These are phyloP conservation scores for Tetranychus piercei DNA, from an alignment of 2,888 invertebrate species.

Conservation along the genomic window DNA sequence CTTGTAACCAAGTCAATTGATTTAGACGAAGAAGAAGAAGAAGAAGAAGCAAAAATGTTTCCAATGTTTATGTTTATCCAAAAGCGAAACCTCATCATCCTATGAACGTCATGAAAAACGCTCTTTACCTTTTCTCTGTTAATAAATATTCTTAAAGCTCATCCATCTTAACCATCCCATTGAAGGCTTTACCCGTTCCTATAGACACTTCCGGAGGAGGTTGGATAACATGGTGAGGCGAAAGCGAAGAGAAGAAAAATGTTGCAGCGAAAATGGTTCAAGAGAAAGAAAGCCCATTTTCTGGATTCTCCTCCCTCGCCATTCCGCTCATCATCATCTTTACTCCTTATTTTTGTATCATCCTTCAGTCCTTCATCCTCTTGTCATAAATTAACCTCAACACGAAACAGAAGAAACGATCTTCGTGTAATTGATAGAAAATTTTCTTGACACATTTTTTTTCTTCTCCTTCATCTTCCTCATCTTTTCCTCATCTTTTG, in stretches of 20 bases:
- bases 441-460: background rate
- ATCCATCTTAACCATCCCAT: background rate
- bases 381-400: constrained; percentile 10
- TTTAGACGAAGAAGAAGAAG: too few species aligned
- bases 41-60: background rate
- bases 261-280: too few species aligned
- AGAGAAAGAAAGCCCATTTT: background rate
- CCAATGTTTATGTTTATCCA: background rate
- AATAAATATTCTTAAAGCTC: background rate
- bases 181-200: background rate
- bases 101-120: background rate
- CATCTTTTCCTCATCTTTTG: background rate
- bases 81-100: background rate
- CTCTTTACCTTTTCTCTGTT: background rate
- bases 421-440: background rate
- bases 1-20: too few species aligned
- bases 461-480: constrained; percentile 10
- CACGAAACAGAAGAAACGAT: background rate
- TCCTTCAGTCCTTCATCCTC: constrained; percentile 5
- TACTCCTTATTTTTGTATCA: background rate
- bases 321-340: background rate
- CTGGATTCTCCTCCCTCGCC: background rate
- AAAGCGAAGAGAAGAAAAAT: background rate
- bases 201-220: background rate
- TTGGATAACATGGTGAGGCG: background rate